Evolutionary conservation across 2,888 invertebrate species (phyloP), one percentile per base, ranked within the genome.

Genomic region (Teleogryllus oceanicus): DNA sequence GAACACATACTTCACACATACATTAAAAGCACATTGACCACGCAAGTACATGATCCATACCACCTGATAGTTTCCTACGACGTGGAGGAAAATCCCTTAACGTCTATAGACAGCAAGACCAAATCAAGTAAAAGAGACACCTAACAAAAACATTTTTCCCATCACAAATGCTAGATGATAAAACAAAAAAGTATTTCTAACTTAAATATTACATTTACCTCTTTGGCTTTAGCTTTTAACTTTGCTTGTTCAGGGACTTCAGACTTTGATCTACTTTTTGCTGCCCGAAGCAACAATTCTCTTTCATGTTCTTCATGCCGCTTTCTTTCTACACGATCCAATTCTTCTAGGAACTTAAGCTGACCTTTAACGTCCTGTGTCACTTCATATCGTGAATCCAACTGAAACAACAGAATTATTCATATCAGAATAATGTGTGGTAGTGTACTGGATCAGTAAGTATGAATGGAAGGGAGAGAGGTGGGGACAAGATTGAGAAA

Each of bases 181-280:
- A 37, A 37, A 37, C 37, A 1, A 37, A 37, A 37, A 37, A 37
- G 5, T 8, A 37, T 37, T 74, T 74, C 76, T 21, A 76, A 24
- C 21, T 37, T 18, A 76, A 21, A 37, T 37, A 37, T 82, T 82
- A 37, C 37, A 37, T 37, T 84, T 85, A 92, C 92, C 89, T 92
- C 92, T 88, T 92, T 93, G 82, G 96, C 96, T 88, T 97, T 97
- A 82, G 98, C 97, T 88, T 98, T 98, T 83, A 99, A 90, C 87
- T 98, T 98, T 1, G 97, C 95, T 87, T 99, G 98, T 86, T 99
- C 98, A 0, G 98, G 98, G 89, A 99, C 98, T 88, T 98, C 98
- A 80, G 96, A 93, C 89, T 98, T 98, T 79, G 98, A 96, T 83
- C 98, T 91, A 84, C 97, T 97, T 88, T 98, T 98, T 79, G 98